Evolutionary conservation across 2,888 invertebrate species (phyloP), one percentile per base, ranked within the genome.

Genomic region (Tetrapedia diversipes): DNA sequence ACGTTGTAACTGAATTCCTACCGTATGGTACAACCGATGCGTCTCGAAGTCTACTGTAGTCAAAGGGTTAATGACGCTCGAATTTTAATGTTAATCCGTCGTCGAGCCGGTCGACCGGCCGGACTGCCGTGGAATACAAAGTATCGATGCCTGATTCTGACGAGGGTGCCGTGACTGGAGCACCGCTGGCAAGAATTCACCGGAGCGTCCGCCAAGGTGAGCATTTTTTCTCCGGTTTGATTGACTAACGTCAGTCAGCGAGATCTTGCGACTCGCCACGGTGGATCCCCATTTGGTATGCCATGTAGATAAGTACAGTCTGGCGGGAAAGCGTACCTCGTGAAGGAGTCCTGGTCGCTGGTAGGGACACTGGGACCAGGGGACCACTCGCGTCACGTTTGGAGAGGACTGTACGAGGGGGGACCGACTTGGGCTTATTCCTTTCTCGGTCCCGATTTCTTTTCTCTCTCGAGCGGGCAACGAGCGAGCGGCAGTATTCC

Each of bases 241-340:
- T 90, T 90, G 90, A 90, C 90, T 90, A 90, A 90, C 89, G 90
- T 90, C 90, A 90, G 88, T 89, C 90, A 90, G 82, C 81, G 84
- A 85, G 83, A 84, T 84, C 85, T 80, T 69, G 86, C 72, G 86
- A 84, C 87, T 88, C 83, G 85, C 85, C 88, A 86, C 77, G 84
- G 85, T 85, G 87, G 77, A 86, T 88, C 87, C 87, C 88, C 89
- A 88, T 89, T 90, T 90, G 90, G 90, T 90, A 90, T 90, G 89
- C 90, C 85, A 89, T 89, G 90, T 90, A 90, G 89, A 90, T 89
- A 88, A 89, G 87, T 90, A 90, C 89, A 88, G 88, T 88, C 88
- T 22, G 53, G 66, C 74, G 60, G 66, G 76, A 80, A 68, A 41
- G 19, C 11, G 11, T 6, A 11, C 4, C 14, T 14, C 7, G n/a